Percentiles rank a stretch among this genome's conserved stretches.
phyloP scores from a whole-genome alignment of 2,888 invertebrate species.

The Torymus auratus region DNA sequence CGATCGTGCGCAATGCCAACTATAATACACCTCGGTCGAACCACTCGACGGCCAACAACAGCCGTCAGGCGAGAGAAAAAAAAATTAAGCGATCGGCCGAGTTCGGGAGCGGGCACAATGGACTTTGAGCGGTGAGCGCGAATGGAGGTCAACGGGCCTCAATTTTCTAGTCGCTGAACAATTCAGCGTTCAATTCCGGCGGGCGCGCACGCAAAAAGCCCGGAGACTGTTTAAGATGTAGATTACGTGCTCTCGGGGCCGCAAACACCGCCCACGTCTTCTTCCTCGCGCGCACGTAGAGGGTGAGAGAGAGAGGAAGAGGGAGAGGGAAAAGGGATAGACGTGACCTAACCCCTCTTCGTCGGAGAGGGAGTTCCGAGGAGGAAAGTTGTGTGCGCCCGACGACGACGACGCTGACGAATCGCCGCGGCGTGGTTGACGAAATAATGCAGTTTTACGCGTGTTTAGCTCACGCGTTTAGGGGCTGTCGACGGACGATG shows the following conservation, averaged over 20 bases:
- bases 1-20: too few relatives aligned
- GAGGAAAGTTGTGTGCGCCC: too few relatives aligned
- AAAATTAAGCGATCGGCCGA: constrained; percentile 21
- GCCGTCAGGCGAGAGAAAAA: constrained; percentile 1
- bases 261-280: constrained; percentile 23
- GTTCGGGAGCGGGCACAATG: not conserved
- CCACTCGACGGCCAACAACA: constrained; percentile 1
- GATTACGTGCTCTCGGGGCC: constrained; percentile 39
- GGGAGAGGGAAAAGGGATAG: too few relatives aligned
- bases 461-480: constrained; percentile 12
- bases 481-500: too few relatives aligned
- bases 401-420: constrained; percentile 5
- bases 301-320: too few relatives aligned
- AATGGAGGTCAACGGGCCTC: constrained; percentile 59
- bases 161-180: constrained; percentile 68
- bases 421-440: not conserved
- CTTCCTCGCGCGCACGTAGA: not conserved
- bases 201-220: constrained; percentile 33
- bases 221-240: constrained; percentile 50
- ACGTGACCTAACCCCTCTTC: too few relatives aligned
- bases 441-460: constrained; percentile 45
- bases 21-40: not conserved
- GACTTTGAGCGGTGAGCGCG: constrained; percentile 8
- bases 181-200: constrained; percentile 65
- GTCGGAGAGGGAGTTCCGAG: too few relatives aligned